These are phyloP conservation scores for Tetanocera ferruginea DNA, from an alignment of 2,888 invertebrate genomes.

Conservation along the genomic window DNA sequence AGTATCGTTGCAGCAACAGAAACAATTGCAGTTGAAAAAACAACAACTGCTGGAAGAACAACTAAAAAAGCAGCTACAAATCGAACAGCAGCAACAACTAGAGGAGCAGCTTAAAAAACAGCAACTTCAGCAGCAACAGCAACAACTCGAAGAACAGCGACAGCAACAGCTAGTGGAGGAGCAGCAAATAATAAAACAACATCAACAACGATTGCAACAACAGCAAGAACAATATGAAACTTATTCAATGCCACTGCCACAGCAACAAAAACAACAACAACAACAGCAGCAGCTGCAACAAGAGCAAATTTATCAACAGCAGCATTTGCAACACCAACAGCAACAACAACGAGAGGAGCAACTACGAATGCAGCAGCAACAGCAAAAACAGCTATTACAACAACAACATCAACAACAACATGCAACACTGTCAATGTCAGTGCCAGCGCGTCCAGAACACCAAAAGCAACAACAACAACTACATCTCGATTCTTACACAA, in stretches of 20 bases:
- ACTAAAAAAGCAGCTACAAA: neutral
- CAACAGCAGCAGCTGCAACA: neutral
- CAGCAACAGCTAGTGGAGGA: neutral
- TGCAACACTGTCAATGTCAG: constrained; percentile 1
- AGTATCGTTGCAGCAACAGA: neutral
- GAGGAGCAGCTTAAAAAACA: neutral
- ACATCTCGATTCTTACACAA: neutral
- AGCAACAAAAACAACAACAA: neutral
- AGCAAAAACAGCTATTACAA: neutral
- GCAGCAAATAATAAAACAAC: neutral
- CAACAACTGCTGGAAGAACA: neutral
- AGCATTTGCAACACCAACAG: neutral
- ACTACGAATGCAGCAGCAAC: neutral
- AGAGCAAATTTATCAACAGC: neutral
- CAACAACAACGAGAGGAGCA: neutral
- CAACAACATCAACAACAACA: constrained; percentile 15
- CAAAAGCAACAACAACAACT: constrained; percentile 1
- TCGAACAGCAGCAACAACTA: neutral
- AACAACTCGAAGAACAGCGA: neutral
- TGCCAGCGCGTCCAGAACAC: neutral
- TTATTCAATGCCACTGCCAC: neutral
- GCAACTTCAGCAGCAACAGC: neutral
- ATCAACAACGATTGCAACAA: neutral
- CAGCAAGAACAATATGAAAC: neutral
- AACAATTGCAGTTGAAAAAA: constrained; percentile 8